Evolutionary conservation across 2,888 invertebrate genomes (phyloP).

Genomic region (Lingula anatina): DNA sequence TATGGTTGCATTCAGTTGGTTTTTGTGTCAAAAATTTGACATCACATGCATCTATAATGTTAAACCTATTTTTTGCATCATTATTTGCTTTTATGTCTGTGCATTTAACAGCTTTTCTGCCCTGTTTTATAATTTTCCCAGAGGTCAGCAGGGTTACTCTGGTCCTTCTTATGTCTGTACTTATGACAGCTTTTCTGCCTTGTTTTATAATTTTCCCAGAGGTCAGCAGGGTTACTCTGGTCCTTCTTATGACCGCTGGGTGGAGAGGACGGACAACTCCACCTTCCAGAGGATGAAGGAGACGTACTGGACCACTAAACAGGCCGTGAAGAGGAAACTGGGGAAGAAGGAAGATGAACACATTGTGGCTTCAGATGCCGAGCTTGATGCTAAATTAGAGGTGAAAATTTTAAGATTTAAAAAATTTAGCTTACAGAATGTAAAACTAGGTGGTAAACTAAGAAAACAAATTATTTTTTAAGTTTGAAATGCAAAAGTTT

Average conservation of each 20-base stretch:
- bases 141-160: constrained; percentile 44
- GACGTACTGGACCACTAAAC: constrained; percentile 98
- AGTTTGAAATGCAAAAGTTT: too few relatives aligned
- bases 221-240: constrained; percentile 46
- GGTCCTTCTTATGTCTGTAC: too few relatives aligned
- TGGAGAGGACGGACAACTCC: constrained; percentile 55
- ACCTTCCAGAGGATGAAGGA: constrained; percentile 58
- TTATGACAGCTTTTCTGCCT: too few relatives aligned
- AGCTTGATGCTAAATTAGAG: constrained; percentile 92
- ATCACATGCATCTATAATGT: too few relatives aligned
- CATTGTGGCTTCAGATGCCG: constrained; percentile 91
- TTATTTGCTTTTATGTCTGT: too few relatives aligned
- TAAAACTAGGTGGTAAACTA: not conserved
- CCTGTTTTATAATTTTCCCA: too few relatives aligned
- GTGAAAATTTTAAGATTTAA: constrained; percentile 23
- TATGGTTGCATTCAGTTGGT: too few relatives aligned
- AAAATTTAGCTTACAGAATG: not conserved
- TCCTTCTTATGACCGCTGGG: constrained; percentile 55
- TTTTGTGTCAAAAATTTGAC: too few relatives aligned
- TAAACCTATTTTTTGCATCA: too few relatives aligned
- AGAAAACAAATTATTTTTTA: too few relatives aligned
- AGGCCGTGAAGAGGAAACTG: constrained; percentile 84
- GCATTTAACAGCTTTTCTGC: too few relatives aligned
- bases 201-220: too few relatives aligned
- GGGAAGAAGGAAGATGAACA: constrained; percentile 97